Evolutionary conservation across 2,888 invertebrate genomes (phyloP).

Genomic region (Lasioglossum marginatum): DNA sequence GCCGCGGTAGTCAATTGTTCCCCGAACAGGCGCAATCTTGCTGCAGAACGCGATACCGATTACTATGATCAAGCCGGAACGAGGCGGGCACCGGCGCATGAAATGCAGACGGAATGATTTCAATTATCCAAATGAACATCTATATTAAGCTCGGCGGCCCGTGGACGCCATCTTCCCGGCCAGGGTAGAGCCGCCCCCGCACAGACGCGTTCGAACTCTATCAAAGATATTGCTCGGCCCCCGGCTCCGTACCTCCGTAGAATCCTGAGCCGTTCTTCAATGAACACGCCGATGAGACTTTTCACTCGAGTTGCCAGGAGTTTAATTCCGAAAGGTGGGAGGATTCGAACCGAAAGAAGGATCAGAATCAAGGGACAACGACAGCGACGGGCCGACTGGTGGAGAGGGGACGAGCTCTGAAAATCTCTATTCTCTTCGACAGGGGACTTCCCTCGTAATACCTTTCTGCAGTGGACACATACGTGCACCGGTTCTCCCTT

Average conservation of each 20-base stretch:
- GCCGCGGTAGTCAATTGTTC: conserved; percentile 61
- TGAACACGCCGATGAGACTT: conserved; percentile 73
- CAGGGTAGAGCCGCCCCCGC: background rate
- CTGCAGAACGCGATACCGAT: conserved; percentile 68
- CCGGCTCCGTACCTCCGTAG: conserved; percentile 26
- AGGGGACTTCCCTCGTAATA: conserved; percentile 29
- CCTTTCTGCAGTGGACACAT: conserved; percentile 40
- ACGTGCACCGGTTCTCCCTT: conserved; percentile 28
- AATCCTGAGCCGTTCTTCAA: conserved; percentile 57
- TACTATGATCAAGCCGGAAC: conserved; percentile 71
- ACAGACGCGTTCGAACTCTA: conserved; percentile 62
- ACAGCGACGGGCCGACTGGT: background rate
- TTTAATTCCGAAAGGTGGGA: conserved; percentile 72
- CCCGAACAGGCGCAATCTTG: conserved; percentile 65
- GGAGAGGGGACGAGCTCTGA: conserved; percentile 12
- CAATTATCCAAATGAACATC: conserved; percentile 79
- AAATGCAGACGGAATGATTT: conserved; percentile 78
- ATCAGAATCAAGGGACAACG: conserved; percentile 9
- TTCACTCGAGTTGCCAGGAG: conserved; percentile 76
- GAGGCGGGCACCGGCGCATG: conserved; percentile 71
- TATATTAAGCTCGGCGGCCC: conserved; percentile 44
- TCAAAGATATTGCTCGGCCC: conserved; percentile 68
- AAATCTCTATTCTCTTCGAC: conserved; percentile 56
- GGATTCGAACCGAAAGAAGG: conserved; percentile 20
- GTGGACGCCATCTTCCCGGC: conserved; percentile 35